Conservation (phyloP, 2,113 vertebrate species). For the Labrus mixtus region DNA sequence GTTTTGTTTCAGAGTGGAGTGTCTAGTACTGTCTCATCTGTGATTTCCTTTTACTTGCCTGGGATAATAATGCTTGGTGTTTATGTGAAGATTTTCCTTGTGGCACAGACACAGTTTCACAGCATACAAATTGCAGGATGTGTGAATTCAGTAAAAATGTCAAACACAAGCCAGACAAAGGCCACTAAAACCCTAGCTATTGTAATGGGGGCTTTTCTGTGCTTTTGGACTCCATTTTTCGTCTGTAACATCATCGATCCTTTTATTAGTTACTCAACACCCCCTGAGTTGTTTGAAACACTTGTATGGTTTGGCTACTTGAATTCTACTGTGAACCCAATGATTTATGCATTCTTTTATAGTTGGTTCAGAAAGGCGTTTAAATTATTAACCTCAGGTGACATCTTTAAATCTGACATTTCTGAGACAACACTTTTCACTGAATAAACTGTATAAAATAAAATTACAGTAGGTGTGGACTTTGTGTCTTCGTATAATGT, state of each 20-base stretch:
- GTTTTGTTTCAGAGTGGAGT: slow-evolving; percentile 31
- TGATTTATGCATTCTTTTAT: slow-evolving; percentile 43
- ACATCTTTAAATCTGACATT: slow-evolving; percentile 10
- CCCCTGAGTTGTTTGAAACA: slow-evolving; percentile 12
- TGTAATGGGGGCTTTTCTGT: slow-evolving; percentile 37
- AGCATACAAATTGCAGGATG: not conserved
- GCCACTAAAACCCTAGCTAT: slow-evolving; percentile 40
- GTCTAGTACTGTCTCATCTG: slow-evolving; percentile 26
- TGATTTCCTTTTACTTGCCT: slow-evolving; percentile 40
- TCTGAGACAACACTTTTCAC: slow-evolving; percentile 22
- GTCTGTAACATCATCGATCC: slow-evolving; percentile 25
- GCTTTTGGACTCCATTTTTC: slow-evolving; percentile 47
- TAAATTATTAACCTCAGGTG: slow-evolving; percentile 8
- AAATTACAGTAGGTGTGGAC: too few species aligned
- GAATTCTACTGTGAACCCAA: slow-evolving; percentile 33
- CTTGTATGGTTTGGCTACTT: slow-evolving; percentile 31
- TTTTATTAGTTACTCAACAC: slow-evolving; percentile 24
- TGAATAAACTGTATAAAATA: not conserved
- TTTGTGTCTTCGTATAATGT: too few species aligned
- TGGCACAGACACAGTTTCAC: slow-evolving; percentile 13
- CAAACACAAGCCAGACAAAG: slow-evolving; percentile 7
- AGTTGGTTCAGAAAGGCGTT: slow-evolving; percentile 39
- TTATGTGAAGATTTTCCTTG: slow-evolving; percentile 38
- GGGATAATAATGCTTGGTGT: slow-evolving; percentile 34
- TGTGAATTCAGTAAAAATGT: not conserved